phyloP scores from a whole-genome alignment of 2,888 invertebrate genomes.

The Drosophila basisetae region DNA sequence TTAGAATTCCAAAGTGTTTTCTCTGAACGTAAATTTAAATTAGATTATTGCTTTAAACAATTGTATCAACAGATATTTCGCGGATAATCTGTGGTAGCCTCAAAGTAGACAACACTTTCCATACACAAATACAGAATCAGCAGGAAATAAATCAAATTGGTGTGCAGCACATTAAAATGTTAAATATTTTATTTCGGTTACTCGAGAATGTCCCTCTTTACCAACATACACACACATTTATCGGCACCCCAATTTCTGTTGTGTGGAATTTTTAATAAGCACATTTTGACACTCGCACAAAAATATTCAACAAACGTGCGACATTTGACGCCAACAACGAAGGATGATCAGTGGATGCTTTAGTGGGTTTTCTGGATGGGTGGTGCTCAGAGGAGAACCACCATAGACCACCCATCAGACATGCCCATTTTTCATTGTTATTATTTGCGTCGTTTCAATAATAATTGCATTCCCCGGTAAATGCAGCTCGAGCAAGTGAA shows the following conservation, averaged over 20 bases:
- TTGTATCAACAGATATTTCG: not conserved
- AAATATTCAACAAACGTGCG: constrained; percentile 72
- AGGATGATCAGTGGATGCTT: not conserved
- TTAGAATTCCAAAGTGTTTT: not conserved
- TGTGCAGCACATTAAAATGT: constrained; percentile 26
- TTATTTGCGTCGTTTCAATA: constrained; percentile 71
- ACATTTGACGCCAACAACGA: constrained; percentile 76
- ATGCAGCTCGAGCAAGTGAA: constrained; percentile 5
- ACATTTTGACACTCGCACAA: constrained; percentile 82
- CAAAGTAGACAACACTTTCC: constrained; percentile 44
- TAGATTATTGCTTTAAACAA: not conserved
- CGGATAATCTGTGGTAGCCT: constrained; percentile 6
- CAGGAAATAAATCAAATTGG: constrained; percentile 18
- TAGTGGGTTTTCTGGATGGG: not conserved
- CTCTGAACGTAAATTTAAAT: not conserved
- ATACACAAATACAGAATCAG: not conserved
- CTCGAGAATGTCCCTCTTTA: not conserved
- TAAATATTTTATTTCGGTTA: constrained; percentile 30
- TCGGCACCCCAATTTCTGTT: not conserved
- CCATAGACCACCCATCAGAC: not conserved
- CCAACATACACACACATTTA: no score
- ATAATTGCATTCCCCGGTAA: constrained; percentile 71
- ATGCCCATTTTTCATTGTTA: constrained; percentile 30
- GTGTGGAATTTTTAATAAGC: constrained; percentile 78
- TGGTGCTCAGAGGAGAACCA: not conserved